Evolutionary conservation across 2,113 vertebrate genomes (phyloP).

Genomic region (Cyprinodon variegatus): DNA sequence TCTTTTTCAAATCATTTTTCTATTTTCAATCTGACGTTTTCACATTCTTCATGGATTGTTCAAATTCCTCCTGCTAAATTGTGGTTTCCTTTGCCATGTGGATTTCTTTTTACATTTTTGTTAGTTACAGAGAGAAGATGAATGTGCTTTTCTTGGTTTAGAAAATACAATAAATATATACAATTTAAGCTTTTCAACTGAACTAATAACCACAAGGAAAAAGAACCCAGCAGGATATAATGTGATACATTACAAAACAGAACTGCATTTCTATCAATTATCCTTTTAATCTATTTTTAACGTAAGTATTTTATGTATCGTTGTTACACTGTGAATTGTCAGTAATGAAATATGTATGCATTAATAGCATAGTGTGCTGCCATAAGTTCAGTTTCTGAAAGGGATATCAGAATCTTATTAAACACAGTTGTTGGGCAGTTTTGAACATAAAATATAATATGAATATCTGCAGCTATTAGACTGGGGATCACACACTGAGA

Average conservation of each 20-base stretch:
- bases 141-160: constrained; percentile 31
- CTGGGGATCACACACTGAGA: background rate
- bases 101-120: constrained; percentile 25
- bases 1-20: constrained; percentile 6
- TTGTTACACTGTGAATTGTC: no score
- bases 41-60: constrained; percentile 59
- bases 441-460: background rate
- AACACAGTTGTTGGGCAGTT: background rate
- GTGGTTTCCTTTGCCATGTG: constrained; percentile 53
- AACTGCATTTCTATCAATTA: background rate
- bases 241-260: background rate
- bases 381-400: background rate
- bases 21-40: constrained; percentile 34
- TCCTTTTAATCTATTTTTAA: no score
- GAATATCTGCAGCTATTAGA: background rate
- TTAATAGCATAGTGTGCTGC: background rate
- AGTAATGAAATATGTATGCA: background rate
- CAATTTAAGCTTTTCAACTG: no score
- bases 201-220: no score
- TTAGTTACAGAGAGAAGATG: constrained; percentile 28
- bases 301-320: no score
- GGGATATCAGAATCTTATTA: background rate
- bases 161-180: background rate
- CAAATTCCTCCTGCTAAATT: constrained; percentile 51
- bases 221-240: no score